Evolutionary conservation across 2,113 vertebrate species (phyloP), one percentile per base, ranked within the genome.

Genomic region (Falco punctatus): DNA sequence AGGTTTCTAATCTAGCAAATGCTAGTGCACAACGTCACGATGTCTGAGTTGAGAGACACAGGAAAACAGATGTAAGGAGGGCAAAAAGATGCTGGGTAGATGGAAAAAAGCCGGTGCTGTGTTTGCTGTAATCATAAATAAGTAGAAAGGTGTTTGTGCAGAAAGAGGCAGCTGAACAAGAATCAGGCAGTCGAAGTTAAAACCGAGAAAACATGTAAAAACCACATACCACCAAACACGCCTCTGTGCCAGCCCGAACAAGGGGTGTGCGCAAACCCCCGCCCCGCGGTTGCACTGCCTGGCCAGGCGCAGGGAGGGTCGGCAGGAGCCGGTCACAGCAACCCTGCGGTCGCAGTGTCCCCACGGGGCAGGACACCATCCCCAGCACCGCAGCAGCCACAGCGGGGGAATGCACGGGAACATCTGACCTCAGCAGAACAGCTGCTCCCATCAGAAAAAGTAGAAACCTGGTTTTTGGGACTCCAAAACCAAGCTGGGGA

Each of bases 261-360:
- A 35, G 46, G 46, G 44, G 46, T 16, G 46, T 46, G 46, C 14
- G 42, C 42, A 42, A 42, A 42, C 11, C 42, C 42, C 42, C 42
- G 11, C 12, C 42, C 42, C 42, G 42, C 42, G 42, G 42, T 42
- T 14, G 14, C 42, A 14, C 42, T 11, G 42, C 13, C 38, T 5
- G 33, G 33, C 28, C 7, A 9, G 1, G 1, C 5, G 11, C 33
- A 8, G 12, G 30, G 48, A 27, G 42, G n/a, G 23, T 11, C 3
- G 19, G 61, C 46, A 46, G 46, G 46, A 46, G 46, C 46, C 18
- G 46, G 46, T 46, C 46, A 46, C 18, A 17, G 46, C 46, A 46
- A 16, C 16, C 46, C 46, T 46, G 46, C 46, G 46, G 46, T 46
- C 46, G 6, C 46, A 46, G 46, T 46, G 46, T 15, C 16, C 46